Conservation (phyloP, 1,140 invertebrate genomes). For the Drosophila rufa region DNA sequence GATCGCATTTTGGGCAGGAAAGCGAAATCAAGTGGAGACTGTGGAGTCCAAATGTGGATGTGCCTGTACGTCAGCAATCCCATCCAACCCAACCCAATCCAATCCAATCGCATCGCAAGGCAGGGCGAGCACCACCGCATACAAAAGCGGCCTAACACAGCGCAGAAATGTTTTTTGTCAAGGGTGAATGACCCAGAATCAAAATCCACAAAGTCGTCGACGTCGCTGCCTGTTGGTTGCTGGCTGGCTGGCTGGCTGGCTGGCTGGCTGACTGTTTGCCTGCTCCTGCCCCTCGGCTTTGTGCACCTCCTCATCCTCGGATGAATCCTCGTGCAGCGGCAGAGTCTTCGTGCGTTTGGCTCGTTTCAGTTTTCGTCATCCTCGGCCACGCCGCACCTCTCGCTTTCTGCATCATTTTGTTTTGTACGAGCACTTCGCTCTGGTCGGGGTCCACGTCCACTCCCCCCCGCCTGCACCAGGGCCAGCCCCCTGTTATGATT, state of each 20-base stretch:
- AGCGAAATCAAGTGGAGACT: constrained; percentile 39
- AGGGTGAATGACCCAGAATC: constrained; percentile 83
- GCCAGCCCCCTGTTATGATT: constrained; percentile 71
- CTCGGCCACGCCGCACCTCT: constrained; percentile 51
- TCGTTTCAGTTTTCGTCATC: constrained; percentile 63
- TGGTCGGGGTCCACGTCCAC: constrained; percentile 38
- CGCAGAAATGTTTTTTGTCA: constrained; percentile 79
- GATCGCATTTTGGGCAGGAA: constrained; percentile 30
- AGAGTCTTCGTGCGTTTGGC: constrained; percentile 63
- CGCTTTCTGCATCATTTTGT: constrained; percentile 57
- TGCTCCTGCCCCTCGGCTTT: constrained; percentile 31
- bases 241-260: constrained; percentile 20
- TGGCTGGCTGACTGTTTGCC: constrained; percentile 39
- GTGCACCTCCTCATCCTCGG: constrained; percentile 18
- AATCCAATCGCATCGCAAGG: constrained; percentile 23
- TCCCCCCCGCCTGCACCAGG: constrained; percentile 36
- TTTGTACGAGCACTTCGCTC: constrained; percentile 42
- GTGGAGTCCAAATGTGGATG: constrained; percentile 65
- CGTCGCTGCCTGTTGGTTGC: constrained; percentile 39
- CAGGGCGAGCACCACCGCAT: constrained; percentile 53
- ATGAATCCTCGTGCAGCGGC: constrained; percentile 28
- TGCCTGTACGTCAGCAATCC: constrained; percentile 70
- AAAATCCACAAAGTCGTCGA: constrained; percentile 79
- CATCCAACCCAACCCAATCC: constrained; percentile 52
- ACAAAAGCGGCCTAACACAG: constrained; percentile 81